Evolutionary conservation across 2,113 vertebrate genomes (phyloP), one percentile per base, ranked within the genome.

Genomic region (Seriola aureovittata): DNA sequence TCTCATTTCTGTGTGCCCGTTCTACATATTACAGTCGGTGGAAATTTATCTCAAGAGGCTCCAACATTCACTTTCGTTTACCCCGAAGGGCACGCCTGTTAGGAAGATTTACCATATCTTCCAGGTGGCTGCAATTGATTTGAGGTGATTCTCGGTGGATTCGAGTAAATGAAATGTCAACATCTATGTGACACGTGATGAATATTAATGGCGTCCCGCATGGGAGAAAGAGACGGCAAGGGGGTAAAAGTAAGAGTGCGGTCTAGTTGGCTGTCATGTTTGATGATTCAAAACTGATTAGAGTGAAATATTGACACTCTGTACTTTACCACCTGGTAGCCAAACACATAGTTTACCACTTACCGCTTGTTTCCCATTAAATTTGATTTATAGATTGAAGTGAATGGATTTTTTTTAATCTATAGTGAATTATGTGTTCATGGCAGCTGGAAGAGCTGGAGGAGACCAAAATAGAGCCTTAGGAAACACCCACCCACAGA

Each of bases 161-260:
- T 57, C 11, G 2, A 82, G 88, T 76, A 87, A 93, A 93, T 89
- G 63, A 93, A 93, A 91, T 88, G 92, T 92, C 92, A 93, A 85
- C 89, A 79, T 87, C 52, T 72, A 72, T 86, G 86, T 87, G 88
- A 84, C 66, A 38, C 68, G 58, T 66, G 80, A 85, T 86, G 89
- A 89, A 82, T 87, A 92, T 89, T 38, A 92, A 89, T 89, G 80
- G 65, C 13, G 13, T 70, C 38, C 54, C 78, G 81, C 73, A 44
- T 57, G 69, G 68, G 76, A 46, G 55, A 48, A 48, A 32, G 71
- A 67, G 76, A 62, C 34, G 58, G 46, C 2, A 11, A 48, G 60
- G 12, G 29, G 57, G 59, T n/a, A 46, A 69, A 80, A 78, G 77
- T 64, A 54, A 63, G 64, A 79, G 69, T 64, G n/a, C 9, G 40